Evolutionary conservation across 2,888 invertebrate species (phyloP).

Genomic region (Conomelus anceps): DNA sequence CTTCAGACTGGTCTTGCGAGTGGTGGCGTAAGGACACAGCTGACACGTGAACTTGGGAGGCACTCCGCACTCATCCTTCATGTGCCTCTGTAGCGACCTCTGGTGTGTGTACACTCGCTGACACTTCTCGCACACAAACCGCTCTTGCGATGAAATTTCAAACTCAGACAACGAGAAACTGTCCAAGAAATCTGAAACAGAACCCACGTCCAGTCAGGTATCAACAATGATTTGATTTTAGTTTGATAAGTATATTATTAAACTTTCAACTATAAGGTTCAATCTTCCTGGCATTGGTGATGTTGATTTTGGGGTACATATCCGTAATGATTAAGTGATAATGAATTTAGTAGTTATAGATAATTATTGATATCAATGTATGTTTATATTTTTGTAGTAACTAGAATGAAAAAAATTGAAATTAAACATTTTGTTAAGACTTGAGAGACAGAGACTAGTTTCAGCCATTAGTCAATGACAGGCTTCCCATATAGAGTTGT

Average conservation of each 20-base stretch:
- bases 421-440: too few species aligned
- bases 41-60: background rate
- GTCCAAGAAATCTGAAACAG: background rate
- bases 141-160: background rate
- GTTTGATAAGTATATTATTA: background rate
- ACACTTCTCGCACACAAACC: conserved; percentile 28
- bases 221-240: background rate
- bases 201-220: background rate
- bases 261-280: background rate
- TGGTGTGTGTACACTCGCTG: conserved; percentile 37
- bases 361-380: too few species aligned
- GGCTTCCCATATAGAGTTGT: too few species aligned
- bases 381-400: too few species aligned
- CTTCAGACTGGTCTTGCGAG: background rate
- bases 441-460: too few species aligned
- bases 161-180: background rate
- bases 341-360: too few species aligned
- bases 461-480: too few species aligned
- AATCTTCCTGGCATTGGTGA: too few species aligned
- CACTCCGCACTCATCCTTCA: background rate
- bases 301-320: too few species aligned
- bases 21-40: background rate
- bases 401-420: too few species aligned
- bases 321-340: too few species aligned
- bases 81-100: conserved; percentile 40